phyloP scores from a whole-genome alignment of 2,113 vertebrate genomes.

The Chrysemys picta region DNA sequence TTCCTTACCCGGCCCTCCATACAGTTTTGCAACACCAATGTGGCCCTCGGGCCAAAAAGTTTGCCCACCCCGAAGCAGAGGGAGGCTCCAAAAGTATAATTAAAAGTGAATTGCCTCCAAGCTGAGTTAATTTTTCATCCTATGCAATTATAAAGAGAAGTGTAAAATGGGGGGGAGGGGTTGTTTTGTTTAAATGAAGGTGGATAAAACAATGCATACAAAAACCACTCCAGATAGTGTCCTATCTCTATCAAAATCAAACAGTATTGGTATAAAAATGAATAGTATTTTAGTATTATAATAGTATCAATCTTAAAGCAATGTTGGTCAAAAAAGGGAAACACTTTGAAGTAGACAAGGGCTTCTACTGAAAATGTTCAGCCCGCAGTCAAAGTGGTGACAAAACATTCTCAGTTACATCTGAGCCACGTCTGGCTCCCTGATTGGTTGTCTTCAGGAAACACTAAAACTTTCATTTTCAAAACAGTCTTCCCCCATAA shows the following conservation, averaged over 20 bases:
- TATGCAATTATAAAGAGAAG: background rate
- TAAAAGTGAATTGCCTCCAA: background rate
- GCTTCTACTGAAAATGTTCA: background rate
- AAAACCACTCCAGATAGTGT: background rate
- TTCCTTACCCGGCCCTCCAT: too few species aligned
- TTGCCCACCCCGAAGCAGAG: background rate
- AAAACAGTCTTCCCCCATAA: background rate
- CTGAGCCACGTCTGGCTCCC: too few species aligned
- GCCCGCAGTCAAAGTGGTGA: background rate
- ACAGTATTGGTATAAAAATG: background rate
- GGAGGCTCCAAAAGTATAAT: background rate
- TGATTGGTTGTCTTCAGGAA: background rate
- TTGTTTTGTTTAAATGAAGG: too few species aligned
- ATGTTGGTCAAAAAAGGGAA: background rate
- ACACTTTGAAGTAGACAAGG: background rate
- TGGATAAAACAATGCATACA: background rate
- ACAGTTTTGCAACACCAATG: too few species aligned
- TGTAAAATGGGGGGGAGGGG: background rate
- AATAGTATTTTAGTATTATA: rapidly evolving
- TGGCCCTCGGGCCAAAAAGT: too few species aligned
- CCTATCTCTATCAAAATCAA: background rate
- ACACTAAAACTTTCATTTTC: background rate
- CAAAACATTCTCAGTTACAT: background rate
- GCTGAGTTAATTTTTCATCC: background rate
- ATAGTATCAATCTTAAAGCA: background rate